Evolutionary conservation across 2,797 vertebrate species (phyloP), one percentile per base, ranked within the genome.

Genomic region (Discoglossus pictus): DNA sequence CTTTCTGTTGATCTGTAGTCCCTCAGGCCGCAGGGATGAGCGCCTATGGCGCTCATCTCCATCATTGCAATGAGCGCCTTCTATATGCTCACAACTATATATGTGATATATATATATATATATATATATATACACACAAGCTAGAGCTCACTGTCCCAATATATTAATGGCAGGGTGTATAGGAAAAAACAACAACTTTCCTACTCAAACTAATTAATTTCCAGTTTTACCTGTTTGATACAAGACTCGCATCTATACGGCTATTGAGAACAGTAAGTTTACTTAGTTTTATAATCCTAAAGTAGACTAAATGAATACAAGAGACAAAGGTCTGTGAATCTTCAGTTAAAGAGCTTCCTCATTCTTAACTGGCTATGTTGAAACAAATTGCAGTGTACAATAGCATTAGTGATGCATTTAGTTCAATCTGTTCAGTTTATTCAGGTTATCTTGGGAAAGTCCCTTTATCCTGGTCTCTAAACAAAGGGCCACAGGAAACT

Each of bases 361-460:
- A 59, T 59, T 42, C 54, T 9, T 20, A 1, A 6, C 10, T 27
- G 16, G 25, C n/a, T 24, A 58, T 56, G 43, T 38, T 40, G 64
- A 59, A 66, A 66, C 21, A n/a, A 34, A n/a, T 18, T 58, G 43
- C 16, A 39, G 38, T 27, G 20, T 38, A 36, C 51, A 65, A 46
- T 56, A 36, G 18, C 23, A 46, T 50, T 36, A 46, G 20, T 39
- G 10, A 36, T 38, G 18, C 44, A 24, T 15, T 16, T 24, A 21
- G 4, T 18, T 5, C 34, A 31, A 53, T 64, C 48, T 31, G 15
- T 35, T 34, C 2, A 65, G 18, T 17, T 65, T 7, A 54, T 54
- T 10, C 11, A 42, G 34, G 1, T 17, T 24, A 18, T 44, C 34
- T 59, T 44, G 24, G 16, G 1, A 46, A 24, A n/a, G n/a, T n/a